A percentile compares a stretch with the other conserved stretches of the same genome.
phyloP scores from a whole-genome alignment of 2,113 vertebrate species.

The Gallinago undulata region DNA sequence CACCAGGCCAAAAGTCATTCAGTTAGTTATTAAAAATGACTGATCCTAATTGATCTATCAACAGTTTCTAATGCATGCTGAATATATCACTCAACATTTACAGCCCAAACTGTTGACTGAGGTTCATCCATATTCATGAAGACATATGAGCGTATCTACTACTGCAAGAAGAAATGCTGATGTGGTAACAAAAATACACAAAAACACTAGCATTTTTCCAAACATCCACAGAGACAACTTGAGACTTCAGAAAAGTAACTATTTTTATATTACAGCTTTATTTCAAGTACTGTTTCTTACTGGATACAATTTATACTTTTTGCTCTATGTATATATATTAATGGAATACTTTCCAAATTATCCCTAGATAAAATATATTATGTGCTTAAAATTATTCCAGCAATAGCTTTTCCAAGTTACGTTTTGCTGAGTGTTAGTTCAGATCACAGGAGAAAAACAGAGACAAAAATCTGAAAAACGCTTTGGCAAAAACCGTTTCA shows the following conservation, averaged over 20 bases:
- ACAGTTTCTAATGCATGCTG: background rate
- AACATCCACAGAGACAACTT: slow-evolving; percentile 45
- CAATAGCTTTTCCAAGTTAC: background rate
- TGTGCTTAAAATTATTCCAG: slow-evolving; percentile 19
- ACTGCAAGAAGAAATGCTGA: slow-evolving; percentile 20
- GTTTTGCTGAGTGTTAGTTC: background rate
- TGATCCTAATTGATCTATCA: slow-evolving; percentile 44
- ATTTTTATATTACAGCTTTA: slow-evolving; percentile 68
- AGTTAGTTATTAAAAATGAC: background rate
- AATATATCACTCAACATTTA: background rate
- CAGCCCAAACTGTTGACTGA: background rate
- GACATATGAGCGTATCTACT: background rate
- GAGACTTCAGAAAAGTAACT: slow-evolving; percentile 33
- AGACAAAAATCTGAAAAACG: background rate
- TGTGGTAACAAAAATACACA: slow-evolving; percentile 63
- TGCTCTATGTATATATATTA: background rate
- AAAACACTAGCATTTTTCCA: slow-evolving; percentile 35
- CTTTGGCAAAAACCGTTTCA: slow-evolving; percentile 37
- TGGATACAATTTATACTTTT: slow-evolving; percentile 53
- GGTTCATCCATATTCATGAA: slow-evolving; percentile 27
- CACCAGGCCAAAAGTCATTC: background rate
- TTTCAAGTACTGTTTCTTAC: slow-evolving; percentile 66
- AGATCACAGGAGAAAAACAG: background rate
- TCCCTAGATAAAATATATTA: slow-evolving; percentile 58
- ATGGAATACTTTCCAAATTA: slow-evolving; percentile 48